Base-by-base conservation (phyloP, 37 sponge, comb jelly and placozoan species). In the Cliona cf. orientalis region DNA sequence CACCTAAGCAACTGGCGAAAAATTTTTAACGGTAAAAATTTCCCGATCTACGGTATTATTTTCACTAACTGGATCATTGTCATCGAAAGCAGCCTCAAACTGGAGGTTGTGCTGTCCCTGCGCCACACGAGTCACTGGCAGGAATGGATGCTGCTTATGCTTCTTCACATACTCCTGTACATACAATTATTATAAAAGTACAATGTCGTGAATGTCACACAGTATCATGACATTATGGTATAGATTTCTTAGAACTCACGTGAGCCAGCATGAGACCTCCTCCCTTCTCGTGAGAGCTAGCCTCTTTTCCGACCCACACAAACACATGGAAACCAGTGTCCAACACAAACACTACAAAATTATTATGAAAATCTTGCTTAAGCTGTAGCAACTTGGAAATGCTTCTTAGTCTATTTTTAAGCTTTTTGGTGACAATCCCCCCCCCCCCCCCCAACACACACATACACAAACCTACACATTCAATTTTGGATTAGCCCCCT, bases 261-360 rank as follows among this genome's bases (percentile, higher is more conserved):
- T 84, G 84, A 45, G 76, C 84, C 35, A 69, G 36, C 17, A 28
- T n/a, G 34, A 84, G 53, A n/a, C 56, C 75, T 37, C 59, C 40
- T 22, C 69, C 67, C 35, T 67, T 84, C 68, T 84, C 84, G 21
- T 66, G 58, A 1, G 69, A 31, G 2, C 32, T 75, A 33, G 84
- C 69, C 3, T 84, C 84, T 3, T 58, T 84, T 7, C 84, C 84
- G 9, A 84, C 45, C 84, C 84, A 84, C 32, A 84, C 76, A 66
- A 65, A 84, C 32, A 84, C 69, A 55, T 84, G 76, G 57, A 55
- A 57, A 17, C 84, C 84, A n/a, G 67, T 66, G 42, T 84, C 84
- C 67, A 84, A 28, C 41, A 84, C 42, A 66, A 84, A 84, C 31
- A 84, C 84, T 81, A 56, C 11, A 68, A 26, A 0, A 49, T 49